Evolutionary conservation across 1,140 invertebrate genomes (phyloP).

Genomic region (Rhopalosiphum padi): DNA sequence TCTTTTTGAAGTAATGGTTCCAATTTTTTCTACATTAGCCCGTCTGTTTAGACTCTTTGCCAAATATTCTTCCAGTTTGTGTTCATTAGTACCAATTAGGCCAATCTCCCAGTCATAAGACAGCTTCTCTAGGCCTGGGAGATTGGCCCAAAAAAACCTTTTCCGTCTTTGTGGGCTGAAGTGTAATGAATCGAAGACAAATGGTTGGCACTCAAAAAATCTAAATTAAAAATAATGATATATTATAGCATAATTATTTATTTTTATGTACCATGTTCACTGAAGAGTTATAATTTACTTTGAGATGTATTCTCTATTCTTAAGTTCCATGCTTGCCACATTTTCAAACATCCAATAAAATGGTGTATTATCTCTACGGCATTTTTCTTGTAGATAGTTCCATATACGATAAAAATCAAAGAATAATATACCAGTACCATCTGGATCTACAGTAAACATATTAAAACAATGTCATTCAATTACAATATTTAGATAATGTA

Average conservation of each 20-base stretch:
- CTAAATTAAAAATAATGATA: neutral
- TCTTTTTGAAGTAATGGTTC: conserved; percentile 41
- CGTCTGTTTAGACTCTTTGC: neutral
- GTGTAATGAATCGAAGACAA: conserved; percentile 19
- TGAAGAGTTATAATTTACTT: neutral
- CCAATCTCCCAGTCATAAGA: no score
- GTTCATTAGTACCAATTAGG: no score
- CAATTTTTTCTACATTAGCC: conserved; percentile 40
- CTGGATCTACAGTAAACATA: conserved; percentile 23
- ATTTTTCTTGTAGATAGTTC: conserved; percentile 20
- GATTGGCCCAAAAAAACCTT: conserved; percentile 55
- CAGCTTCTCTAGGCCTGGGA: neutral
- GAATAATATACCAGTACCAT: conserved; percentile 38
- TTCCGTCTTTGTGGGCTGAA: neutral
- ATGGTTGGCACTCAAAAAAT: conserved; percentile 17
- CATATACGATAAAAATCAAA: conserved; percentile 32
- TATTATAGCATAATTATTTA: neutral
- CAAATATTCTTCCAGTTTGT: conserved; percentile 10
- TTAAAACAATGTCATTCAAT: neutral
- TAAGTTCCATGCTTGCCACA: conserved; percentile 34
- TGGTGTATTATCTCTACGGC: neutral
- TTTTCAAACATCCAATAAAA: conserved; percentile 57
- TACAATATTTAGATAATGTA: neutral
- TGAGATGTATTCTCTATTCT: conserved; percentile 25
- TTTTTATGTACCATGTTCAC: neutral